phyloP scores from a whole-genome alignment of 2,888 invertebrate species.

The Smittia aterrima region DNA sequence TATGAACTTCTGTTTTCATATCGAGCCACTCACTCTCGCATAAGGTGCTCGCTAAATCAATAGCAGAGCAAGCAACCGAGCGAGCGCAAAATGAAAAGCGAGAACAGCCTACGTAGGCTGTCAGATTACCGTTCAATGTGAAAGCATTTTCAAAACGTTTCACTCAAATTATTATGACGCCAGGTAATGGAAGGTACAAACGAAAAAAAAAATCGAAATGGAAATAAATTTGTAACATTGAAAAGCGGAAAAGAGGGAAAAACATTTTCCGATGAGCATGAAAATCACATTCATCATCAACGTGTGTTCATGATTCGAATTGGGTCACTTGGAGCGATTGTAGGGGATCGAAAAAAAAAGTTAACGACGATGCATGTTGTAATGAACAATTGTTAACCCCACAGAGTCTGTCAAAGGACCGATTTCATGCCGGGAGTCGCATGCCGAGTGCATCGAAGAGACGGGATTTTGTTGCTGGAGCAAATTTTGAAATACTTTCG shows the following conservation, averaged over 20 bases:
- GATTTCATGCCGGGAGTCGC: not conserved
- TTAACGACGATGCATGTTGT: conserved; percentile 12
- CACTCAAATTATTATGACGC: conserved; percentile 32
- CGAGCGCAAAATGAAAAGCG: too few relatives aligned
- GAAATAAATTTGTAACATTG: conserved; percentile 33
- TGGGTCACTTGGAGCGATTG: conserved; percentile 20
- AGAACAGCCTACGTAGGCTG: not conserved
- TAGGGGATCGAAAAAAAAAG: conserved; percentile 12
- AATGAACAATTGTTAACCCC: not conserved
- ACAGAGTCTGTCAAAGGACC: not conserved
- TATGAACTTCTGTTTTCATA: not conserved
- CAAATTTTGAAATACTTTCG: not conserved
- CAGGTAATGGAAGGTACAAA: conserved; percentile 42
- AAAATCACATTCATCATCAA: conserved; percentile 3
- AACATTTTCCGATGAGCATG: not conserved
- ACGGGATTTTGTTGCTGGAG: not conserved
- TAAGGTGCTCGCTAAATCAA: too few relatives aligned
- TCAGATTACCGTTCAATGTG: not conserved
- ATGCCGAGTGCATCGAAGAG: not conserved
- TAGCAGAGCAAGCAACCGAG: too few relatives aligned
- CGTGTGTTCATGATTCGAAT: not conserved
- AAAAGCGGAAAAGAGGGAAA: not conserved
- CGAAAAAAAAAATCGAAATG: conserved; percentile 18
- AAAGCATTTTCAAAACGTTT: conserved; percentile 7
- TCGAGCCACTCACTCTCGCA: too few relatives aligned